phyloP scores from a whole-genome alignment of 2,797 vertebrate genomes.

The Syndactyla subalaris region DNA sequence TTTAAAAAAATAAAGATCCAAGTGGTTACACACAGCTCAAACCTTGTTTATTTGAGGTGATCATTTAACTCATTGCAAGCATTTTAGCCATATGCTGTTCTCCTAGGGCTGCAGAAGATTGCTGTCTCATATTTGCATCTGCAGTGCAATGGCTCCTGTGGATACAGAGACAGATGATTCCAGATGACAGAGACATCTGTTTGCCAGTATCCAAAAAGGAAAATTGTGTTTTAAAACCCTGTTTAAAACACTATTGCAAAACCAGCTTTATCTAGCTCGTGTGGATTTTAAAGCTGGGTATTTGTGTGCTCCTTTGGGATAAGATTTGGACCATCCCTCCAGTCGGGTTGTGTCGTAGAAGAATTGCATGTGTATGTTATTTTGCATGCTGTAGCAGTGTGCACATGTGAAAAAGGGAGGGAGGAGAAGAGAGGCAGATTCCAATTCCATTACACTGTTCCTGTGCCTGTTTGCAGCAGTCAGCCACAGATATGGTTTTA shows the following conservation, averaged over 20 bases:
- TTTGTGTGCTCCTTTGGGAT: neutral
- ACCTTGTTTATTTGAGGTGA: neutral
- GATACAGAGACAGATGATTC: neutral
- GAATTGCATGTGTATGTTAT: neutral
- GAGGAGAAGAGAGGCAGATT: neutral
- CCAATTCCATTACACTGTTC: neutral
- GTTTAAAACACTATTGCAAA: neutral
- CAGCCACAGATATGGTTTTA: neutral
- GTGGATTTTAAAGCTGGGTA: neutral
- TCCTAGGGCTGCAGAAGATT: neutral
- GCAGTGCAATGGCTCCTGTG: neutral
- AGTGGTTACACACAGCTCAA: neutral
- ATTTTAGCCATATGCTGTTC: neutral
- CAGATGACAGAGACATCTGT: neutral
- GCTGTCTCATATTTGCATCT: neutral
- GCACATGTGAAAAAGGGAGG: neutral
- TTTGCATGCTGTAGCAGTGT: neutral
- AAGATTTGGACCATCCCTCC: neutral
- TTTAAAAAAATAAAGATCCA: neutral
- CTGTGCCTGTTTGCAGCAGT: neutral
- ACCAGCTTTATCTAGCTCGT: neutral
- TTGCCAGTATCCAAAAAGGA: neutral
- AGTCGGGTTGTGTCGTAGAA: neutral
- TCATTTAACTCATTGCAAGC: neutral
- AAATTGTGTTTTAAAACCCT: conserved; percentile 1